These are phyloP conservation scores for Brachyrhaphis roseni DNA, from an alignment of 2,797 vertebrate species.

Conservation along the genomic window DNA sequence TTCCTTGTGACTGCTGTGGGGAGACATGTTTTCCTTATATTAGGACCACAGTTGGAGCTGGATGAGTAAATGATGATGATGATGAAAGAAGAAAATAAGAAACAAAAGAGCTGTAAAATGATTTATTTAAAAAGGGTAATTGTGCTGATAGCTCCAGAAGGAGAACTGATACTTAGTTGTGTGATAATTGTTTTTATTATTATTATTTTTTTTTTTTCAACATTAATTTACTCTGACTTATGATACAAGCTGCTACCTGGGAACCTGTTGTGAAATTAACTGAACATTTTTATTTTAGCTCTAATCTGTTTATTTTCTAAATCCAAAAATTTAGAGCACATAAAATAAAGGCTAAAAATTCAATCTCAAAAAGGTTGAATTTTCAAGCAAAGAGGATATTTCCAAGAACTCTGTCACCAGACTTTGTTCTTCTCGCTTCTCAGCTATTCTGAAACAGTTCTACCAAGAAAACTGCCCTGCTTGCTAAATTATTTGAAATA, in stretches of 20 bases:
- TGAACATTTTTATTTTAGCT: not conserved
- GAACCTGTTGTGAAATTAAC: not conserved
- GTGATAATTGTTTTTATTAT: not conserved
- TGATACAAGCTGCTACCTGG: not conserved
- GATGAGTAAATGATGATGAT: not conserved
- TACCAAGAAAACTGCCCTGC: not conserved
- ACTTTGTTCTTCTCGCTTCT: not conserved
- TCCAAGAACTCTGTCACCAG: not conserved
- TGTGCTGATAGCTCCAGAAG: not conserved
- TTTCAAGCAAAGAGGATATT: not conserved
- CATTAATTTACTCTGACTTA: not conserved
- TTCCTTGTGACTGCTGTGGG: slow-evolving; percentile 23
- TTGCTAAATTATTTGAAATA: not conserved
- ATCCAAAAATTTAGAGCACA: not conserved
- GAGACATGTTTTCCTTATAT: slow-evolving; percentile 5
- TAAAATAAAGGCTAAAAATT: not conserved
- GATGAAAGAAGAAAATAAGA: not conserved
- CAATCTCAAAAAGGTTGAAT: no score
- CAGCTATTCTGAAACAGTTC: not conserved
- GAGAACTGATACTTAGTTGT: not conserved
- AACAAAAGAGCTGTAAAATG: not conserved
- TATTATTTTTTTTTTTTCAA: not conserved
- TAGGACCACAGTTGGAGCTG: slow-evolving; percentile 8
- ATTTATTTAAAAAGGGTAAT: not conserved
- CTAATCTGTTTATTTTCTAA: not conserved